Evolutionary conservation across 2,113 vertebrate genomes (phyloP).

Genomic region (Paradisaea rubra): DNA sequence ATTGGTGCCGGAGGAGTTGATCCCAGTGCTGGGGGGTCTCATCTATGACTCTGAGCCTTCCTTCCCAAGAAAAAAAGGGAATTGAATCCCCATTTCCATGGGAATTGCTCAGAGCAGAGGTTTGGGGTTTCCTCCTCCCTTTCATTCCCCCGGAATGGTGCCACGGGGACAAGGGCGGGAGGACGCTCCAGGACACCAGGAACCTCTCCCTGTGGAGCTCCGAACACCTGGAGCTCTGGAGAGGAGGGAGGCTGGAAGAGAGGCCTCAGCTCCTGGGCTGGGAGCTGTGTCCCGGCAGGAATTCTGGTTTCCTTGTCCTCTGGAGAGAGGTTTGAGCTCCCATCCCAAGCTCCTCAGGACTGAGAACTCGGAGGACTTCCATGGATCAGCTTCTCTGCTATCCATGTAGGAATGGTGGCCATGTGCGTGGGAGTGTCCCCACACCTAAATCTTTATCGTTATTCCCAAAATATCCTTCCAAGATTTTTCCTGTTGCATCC

Average conservation of each 20-base stretch:
- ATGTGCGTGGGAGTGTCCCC: background rate
- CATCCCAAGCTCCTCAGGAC: background rate
- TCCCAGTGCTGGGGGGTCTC: rapidly evolving
- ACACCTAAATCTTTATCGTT: background rate
- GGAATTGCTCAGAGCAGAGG: background rate
- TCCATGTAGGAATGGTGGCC: no score
- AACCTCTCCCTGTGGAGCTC: background rate
- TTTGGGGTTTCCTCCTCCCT: background rate
- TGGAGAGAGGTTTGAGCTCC: background rate
- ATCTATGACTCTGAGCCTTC: background rate
- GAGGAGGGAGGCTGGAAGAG: background rate
- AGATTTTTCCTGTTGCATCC: background rate
- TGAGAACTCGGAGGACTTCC: background rate
- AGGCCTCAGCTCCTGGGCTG: background rate
- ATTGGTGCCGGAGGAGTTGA: background rate
- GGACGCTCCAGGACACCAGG: background rate
- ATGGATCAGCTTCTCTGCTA: background rate
- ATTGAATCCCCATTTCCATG: background rate
- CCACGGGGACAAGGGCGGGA: background rate
- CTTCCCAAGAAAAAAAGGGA: background rate
- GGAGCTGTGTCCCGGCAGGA: background rate
- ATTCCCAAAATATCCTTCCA: background rate
- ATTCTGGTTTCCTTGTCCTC: background rate
- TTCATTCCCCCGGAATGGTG: background rate
- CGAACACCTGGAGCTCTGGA: background rate